phyloP scores from a whole-genome alignment of 2,888 invertebrate species.

The Clusia tigrina region DNA sequence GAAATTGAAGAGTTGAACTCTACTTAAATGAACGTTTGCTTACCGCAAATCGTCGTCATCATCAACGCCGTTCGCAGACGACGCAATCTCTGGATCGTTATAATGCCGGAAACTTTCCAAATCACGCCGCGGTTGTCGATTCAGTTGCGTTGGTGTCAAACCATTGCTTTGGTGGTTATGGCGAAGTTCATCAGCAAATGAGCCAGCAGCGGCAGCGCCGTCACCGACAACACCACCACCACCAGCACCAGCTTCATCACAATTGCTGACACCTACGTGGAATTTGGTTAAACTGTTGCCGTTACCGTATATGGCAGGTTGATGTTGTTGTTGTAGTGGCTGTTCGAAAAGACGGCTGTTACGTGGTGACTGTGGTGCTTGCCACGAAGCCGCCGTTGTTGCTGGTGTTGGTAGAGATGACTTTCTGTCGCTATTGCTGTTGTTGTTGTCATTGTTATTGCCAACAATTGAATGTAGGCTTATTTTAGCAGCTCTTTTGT shows the following conservation, averaged over 20 bases:
- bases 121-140: constrained; percentile 48
- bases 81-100: constrained; percentile 30
- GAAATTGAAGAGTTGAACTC: constrained; percentile 28
- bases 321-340: constrained; percentile 45
- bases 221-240: constrained; percentile 41
- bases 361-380: constrained; percentile 40
- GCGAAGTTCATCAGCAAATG: constrained; percentile 37
- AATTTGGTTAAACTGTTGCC: constrained; percentile 42
- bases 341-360: constrained; percentile 52
- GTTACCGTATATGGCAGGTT: constrained; percentile 41
- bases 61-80: constrained; percentile 15
- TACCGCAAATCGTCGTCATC: constrained; percentile 53
- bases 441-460: constrained; percentile 35
- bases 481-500: constrained; percentile 58
- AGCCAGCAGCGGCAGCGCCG: constrained; percentile 32
- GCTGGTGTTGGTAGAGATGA: constrained; percentile 27
- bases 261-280: constrained; percentile 50
- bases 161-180: constrained; percentile 34
- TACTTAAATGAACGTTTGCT: constrained; percentile 37
- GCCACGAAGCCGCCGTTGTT: constrained; percentile 16
- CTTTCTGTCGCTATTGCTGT: constrained; percentile 21
- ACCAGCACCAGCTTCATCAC: constrained; percentile 29
- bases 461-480: constrained; percentile 63
- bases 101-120: constrained; percentile 63
- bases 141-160: constrained; percentile 47